Base-by-base conservation (phyloP, 1,140 invertebrate species). In the Rhynchophorus ferrugineus region DNA sequence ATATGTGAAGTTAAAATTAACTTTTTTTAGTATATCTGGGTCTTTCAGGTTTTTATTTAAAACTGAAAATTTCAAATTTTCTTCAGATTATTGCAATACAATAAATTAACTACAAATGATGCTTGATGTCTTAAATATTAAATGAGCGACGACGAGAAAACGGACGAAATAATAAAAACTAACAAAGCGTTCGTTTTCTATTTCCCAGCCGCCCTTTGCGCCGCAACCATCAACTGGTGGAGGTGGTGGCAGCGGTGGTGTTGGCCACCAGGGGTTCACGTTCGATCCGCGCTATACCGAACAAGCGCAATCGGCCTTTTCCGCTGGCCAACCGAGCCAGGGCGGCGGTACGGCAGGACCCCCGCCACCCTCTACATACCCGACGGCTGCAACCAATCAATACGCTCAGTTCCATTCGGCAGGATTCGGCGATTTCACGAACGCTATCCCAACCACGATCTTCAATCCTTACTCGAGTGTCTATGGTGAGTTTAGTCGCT, bases 381-480 rank as follows among this genome's bases (percentile, higher is more conserved):
- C 58, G 19, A 49, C 61, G 22, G 38, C 56, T 11, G 41, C 56
- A 29, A 37, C 59, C 35, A 67, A 69, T 65, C 65, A 67, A 75
- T 73, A 62, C 75, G 68, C 68, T 69, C 75, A 34, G 44, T 59
- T 62, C 39, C 58, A 58, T 43, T 55, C 59, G 5, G 67, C 73
- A 36, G 73, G 68, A 57, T 79, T 78, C 60, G 71, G 75, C 64
- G 76, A 79, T 53, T 78, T 79, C 61, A 11, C 43, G n/a, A 37
- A 21, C 18, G 7, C 13, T 14, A 24, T 24, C 22, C 35, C 29
- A 3, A 14, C 74, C 29, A 75, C 71, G 21, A 74, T 77, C 62
- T 78, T 77, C 58, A 77, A 71, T 63, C 74, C 76, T 48, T 79
- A 78, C 57, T 66, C 71, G 49, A 69, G 72, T 47, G 69, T 74